phyloP scores from a whole-genome alignment of 1,140 invertebrate genomes.

The Cyclina sinensis region DNA sequence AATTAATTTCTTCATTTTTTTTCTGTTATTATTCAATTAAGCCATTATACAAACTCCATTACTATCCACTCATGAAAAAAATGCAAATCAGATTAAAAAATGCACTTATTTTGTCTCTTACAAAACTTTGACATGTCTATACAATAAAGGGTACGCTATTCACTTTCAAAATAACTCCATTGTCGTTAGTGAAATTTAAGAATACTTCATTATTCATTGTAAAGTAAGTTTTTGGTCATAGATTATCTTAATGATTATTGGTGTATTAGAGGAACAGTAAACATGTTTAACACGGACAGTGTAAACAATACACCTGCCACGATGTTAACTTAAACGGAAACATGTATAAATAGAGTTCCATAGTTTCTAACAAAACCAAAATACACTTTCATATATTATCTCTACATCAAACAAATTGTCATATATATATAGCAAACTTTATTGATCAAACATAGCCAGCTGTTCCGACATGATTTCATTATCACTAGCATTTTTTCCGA shows the following conservation, averaged over 20 bases:
- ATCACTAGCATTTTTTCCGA: neutral
- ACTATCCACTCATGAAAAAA: neutral
- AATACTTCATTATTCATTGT: conserved; percentile 11
- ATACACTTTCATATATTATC: neutral
- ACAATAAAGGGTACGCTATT: conserved; percentile 35
- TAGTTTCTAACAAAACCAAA: neutral
- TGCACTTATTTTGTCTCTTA: neutral
- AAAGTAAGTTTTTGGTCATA: neutral
- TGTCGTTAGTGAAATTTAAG: conserved; percentile 9
- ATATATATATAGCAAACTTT: neutral
- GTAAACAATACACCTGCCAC: conserved; percentile 5
- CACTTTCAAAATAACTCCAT: conserved; percentile 42
- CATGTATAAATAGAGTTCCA: neutral
- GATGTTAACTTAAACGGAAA: neutral
- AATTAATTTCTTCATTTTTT: neutral
- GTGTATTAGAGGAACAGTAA: conserved; percentile 5
- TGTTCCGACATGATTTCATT: neutral
- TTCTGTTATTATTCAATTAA: neutral
- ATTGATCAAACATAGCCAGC: neutral
- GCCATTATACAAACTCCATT: neutral
- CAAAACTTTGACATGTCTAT: conserved; percentile 11
- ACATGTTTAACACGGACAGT: neutral
- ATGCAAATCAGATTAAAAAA: conserved; percentile 12
- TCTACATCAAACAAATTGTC: conserved; percentile 8
- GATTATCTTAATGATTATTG: conserved; percentile 29